These are phyloP conservation scores for Yoshiicerus persimilis DNA, from an alignment of 1,140 invertebrate species.

Conservation along the genomic window DNA sequence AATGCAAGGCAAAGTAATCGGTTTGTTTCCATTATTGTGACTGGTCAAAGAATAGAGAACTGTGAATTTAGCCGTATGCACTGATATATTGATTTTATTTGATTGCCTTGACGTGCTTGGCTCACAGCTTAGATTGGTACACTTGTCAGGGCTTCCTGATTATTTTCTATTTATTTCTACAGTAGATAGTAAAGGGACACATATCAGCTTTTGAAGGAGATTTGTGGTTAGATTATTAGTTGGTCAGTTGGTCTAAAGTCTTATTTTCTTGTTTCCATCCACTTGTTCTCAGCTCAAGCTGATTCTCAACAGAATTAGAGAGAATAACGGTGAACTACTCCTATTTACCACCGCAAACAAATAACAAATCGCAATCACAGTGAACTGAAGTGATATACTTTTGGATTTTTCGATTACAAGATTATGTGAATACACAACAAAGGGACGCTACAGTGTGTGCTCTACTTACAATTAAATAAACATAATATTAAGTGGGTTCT, in stretches of 20 bases:
- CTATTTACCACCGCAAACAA: neutral
- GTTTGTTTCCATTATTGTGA: conserved; percentile 6
- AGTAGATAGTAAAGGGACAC: no score
- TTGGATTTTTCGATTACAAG: neutral
- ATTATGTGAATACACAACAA: neutral
- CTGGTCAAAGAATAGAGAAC: neutral
- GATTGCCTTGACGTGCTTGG: neutral
- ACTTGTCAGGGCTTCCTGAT: neutral
- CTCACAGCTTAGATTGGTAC: neutral
- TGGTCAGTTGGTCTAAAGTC: no score
- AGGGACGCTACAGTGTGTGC: no score
- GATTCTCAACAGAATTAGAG: neutral
- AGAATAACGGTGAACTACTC: neutral
- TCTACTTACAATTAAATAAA: neutral
- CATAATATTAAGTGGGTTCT: neutral
- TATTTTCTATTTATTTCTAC: neutral
- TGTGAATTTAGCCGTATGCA: neutral
- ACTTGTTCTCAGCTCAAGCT: neutral
- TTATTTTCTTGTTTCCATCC: neutral
- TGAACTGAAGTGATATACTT: neutral
- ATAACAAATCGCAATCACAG: neutral
- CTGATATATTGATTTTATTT: neutral
- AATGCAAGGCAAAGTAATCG: neutral
- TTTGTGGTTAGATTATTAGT: neutral
- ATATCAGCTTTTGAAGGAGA: neutral